A percentile compares a stretch with the other conserved stretches of the same genome.
Evolutionary conservation across 1,140 invertebrate species (phyloP).

Genomic region (Cherax destructor): DNA sequence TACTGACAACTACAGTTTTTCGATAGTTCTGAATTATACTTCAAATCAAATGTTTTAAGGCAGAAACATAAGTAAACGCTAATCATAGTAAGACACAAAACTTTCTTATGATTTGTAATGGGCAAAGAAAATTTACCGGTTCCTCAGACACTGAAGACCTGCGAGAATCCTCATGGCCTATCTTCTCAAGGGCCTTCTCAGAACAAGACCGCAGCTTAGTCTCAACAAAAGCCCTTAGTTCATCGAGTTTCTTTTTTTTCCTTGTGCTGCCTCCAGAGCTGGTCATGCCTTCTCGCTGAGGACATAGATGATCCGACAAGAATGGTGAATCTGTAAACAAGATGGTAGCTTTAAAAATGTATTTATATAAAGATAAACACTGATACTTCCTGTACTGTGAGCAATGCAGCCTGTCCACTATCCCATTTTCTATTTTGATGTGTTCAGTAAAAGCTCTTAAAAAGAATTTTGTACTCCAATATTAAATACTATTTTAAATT

Average conservation of each 20-base stretch:
- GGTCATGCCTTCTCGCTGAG: slow-evolving; percentile 21
- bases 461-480: too few species aligned
- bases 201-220: slow-evolving; percentile 93
- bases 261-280: slow-evolving; percentile 67
- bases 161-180: slow-evolving; percentile 80
- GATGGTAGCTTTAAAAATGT: not conserved
- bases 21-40: too few species aligned
- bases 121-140: slow-evolving; percentile 48
- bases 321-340: slow-evolving; percentile 51
- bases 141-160: slow-evolving; percentile 72
- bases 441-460: too few species aligned
- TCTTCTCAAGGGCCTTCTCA: slow-evolving; percentile 92
- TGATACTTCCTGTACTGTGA: not conserved
- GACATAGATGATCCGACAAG: slow-evolving; percentile 49
- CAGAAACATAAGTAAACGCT: too few species aligned
- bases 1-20: too few species aligned
- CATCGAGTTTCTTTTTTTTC: slow-evolving; percentile 89
- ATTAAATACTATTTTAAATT: too few species aligned
- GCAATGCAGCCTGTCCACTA: too few species aligned
- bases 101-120: too few species aligned
- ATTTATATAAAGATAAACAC: not conserved
- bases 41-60: too few species aligned
- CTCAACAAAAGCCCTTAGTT: slow-evolving; percentile 91
- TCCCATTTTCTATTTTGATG: too few species aligned
- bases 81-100: too few species aligned